Conservation (phyloP, 2,113 vertebrate species). For the Boulengeromyrus knoepffleri region DNA sequence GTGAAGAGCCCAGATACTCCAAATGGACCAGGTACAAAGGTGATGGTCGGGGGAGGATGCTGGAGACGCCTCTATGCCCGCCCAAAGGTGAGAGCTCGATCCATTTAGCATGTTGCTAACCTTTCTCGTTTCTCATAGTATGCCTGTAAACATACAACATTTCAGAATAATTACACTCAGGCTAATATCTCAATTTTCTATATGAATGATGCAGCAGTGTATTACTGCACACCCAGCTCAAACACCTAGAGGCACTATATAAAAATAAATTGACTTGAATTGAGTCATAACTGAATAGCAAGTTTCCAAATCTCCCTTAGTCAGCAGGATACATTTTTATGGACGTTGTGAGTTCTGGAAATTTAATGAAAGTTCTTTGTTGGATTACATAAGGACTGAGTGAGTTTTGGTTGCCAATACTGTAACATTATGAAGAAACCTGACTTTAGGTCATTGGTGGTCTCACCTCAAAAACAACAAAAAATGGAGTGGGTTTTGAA, state of each 20-base stretch:
- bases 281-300: not conserved
- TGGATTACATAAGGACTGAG: not conserved
- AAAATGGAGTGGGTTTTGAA: not conserved
- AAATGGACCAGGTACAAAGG: slow-evolving; percentile 69
- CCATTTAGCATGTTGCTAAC: not conserved
- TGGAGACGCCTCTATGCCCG: slow-evolving; percentile 60
- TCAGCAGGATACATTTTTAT: not conserved
- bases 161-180: not conserved
- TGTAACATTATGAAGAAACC: not conserved
- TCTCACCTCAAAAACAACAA: not conserved
- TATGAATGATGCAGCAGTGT: not conserved
- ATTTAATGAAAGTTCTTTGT: not conserved
- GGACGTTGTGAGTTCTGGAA: not conserved
- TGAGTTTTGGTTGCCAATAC: not conserved
- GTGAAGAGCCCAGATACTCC: slow-evolving; percentile 56
- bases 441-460: not conserved
- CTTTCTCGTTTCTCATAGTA: not conserved
- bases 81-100: slow-evolving; percentile 62
- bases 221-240: not conserved
- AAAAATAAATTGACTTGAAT: not conserved
- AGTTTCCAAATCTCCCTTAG: not conserved
- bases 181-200: not conserved
- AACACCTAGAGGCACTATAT: not conserved
- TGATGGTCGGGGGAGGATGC: slow-evolving; percentile 45
- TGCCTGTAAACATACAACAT: not conserved